phyloP scores from a whole-genome alignment of 64 coral and sea anemone species.

The Stylophora pistillata region DNA sequence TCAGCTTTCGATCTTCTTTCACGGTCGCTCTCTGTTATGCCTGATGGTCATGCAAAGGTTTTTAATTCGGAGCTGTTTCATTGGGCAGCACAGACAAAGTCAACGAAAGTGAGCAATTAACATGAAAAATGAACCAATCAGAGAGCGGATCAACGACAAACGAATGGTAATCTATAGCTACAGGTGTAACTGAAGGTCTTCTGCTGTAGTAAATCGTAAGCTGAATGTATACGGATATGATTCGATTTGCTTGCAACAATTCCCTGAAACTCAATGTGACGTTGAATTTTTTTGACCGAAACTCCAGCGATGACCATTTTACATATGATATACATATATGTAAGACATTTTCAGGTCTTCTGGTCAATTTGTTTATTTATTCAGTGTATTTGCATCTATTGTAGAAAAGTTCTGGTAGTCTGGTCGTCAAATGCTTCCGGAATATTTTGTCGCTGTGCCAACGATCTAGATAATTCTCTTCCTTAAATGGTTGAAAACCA shows the following conservation, averaged over 20 bases:
- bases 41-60: constrained; percentile 22
- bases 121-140: constrained; percentile 34
- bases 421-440: background rate
- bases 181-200: constrained; percentile 14
- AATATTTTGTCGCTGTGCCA: background rate
- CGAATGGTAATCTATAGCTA: constrained; percentile 1
- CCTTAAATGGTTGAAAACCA: constrained; percentile 6
- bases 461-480: background rate
- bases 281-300: background rate
- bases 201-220: background rate
- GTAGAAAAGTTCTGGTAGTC: background rate
- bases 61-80: background rate
- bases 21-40: constrained; percentile 24
- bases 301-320: background rate
- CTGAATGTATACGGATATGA: background rate
- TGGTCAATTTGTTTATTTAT: background rate
- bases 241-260: background rate
- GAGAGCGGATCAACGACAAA: background rate
- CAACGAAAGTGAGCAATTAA: constrained; percentile 49
- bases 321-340: background rate
- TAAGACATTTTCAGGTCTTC: background rate
- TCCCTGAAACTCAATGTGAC: background rate
- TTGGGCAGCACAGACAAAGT: constrained; percentile 19
- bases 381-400: background rate
- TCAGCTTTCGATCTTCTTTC: background rate